Base-by-base conservation (phyloP, 1,140 invertebrate species). In the Magallana gigas region DNA sequence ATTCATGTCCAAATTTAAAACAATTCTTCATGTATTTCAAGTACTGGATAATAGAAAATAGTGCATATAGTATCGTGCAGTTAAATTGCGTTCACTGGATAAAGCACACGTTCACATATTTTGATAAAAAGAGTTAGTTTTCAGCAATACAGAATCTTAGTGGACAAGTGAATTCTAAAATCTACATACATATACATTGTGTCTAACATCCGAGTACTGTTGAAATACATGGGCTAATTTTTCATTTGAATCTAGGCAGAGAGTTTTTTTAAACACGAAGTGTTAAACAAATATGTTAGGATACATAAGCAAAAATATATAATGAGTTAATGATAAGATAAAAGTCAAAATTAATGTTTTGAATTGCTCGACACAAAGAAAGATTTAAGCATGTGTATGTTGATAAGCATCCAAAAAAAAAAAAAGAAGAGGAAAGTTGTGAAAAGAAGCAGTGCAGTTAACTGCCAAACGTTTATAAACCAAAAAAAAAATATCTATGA, bases 281-380 rank as follows among this genome's bases (percentile, higher is more conserved):
- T 36, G 18, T 58, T 76, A 87, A 81, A 48, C 11, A 71, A 62
- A 48, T 68, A 48, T 84, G 60, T 83, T n/a, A 86, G 57, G 64
- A 64, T 14, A 84, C 18, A 56, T 16, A 23, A 62, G 23, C 29
- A 23, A 80, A 48, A 85, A 59, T 58, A 57, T 76, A 23, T 86
- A 18, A 86, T 86, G 18, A 48, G 48, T 86, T 68, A 23, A 85
- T 71, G 9, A 88, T 23, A 83, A 86, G 16, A 84, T 36, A 23
- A 12, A 57, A 60, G 56, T 56, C 57, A 76, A 29, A 59, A 18
- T 83, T 6, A 12, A 83, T 57, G n/a, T 18, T 11, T 11, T 18
- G 57, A 23, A 29, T 62, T 23, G 18, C 48, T 80, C 23, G 36
- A 76, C 68, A 76, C 68, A 76, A 36, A 29, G 36, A 71, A 71